Conservation (phyloP, 2,797 vertebrate genomes). For the Menidia menidia region DNA sequence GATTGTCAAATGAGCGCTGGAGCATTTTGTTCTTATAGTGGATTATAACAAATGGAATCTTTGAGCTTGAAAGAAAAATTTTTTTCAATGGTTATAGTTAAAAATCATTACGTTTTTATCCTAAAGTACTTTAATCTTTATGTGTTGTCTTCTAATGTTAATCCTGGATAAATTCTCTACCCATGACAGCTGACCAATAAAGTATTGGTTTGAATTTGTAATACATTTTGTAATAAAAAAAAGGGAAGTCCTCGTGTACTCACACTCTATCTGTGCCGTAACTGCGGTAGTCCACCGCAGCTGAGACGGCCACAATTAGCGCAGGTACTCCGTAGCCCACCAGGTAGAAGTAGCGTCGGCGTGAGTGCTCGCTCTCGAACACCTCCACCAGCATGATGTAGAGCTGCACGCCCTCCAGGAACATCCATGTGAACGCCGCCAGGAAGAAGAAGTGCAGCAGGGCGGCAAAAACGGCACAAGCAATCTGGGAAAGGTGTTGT, state of each 20-base stretch:
- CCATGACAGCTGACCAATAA: background rate
- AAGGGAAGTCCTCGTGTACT: slow-evolving; percentile 72
- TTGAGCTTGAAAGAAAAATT: too few relatives aligned
- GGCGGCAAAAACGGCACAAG: slow-evolving; percentile 95
- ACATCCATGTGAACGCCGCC: slow-evolving; percentile 99
- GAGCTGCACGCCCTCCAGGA: slow-evolving; percentile 96
- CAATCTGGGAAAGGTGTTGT: slow-evolving; percentile 83
- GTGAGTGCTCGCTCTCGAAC: slow-evolving; percentile 96
- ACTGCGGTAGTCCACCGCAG: slow-evolving; percentile 95
- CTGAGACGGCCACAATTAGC: slow-evolving; percentile 93
- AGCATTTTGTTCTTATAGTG: background rate
- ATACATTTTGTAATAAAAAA: background rate
- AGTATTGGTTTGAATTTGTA: background rate
- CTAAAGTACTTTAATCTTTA: too few relatives aligned
- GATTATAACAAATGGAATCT: too few relatives aligned
- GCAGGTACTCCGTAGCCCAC: slow-evolving; percentile 95
- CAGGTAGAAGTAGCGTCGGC: slow-evolving; percentile 94
- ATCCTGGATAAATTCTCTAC: too few relatives aligned
- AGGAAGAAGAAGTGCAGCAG: slow-evolving; percentile 99
- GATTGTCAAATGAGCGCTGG: background rate
- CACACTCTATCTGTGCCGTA: slow-evolving; percentile 97
- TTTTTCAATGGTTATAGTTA: too few relatives aligned
- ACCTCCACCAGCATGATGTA: slow-evolving; percentile 99
- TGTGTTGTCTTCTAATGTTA: too few relatives aligned
- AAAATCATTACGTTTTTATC: too few relatives aligned